phyloP scores from a whole-genome alignment of 2,888 invertebrate genomes.

The Seira musarum region DNA sequence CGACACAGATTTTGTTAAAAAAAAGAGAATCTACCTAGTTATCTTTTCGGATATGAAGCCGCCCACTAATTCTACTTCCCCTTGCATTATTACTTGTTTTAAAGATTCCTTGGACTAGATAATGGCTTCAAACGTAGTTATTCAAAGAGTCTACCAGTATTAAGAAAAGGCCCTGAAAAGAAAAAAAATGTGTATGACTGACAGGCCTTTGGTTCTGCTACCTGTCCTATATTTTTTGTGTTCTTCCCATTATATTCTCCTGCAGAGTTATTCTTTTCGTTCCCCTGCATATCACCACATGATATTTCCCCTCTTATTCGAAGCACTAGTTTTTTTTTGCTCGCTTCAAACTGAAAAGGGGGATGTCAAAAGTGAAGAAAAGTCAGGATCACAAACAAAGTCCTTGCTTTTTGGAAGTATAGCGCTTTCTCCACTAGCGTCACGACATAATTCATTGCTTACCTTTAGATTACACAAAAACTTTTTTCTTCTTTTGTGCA shows the following conservation, averaged over 20 bases:
- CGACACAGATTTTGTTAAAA: neutral
- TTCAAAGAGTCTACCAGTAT: too few species aligned
- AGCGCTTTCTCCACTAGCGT: neutral
- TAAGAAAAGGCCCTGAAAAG: neutral
- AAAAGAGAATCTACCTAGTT: neutral
- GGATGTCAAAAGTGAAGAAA: slow-evolving; percentile 15
- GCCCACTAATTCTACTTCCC: neutral
- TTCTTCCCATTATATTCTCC: slow-evolving; percentile 26
- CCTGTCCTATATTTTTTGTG: slow-evolving; percentile 31
- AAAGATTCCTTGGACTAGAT: neutral
- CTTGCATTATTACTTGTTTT: neutral
- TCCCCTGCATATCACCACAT: neutral
- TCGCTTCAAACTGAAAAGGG: slow-evolving; percentile 6
- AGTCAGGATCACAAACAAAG: slow-evolving; percentile 19
- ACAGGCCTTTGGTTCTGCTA: slow-evolving; percentile 28
- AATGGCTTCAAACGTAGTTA: neutral
- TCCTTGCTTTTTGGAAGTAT: neutral
- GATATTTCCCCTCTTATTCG: slow-evolving; percentile 3
- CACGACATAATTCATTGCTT: slow-evolving; percentile 19
- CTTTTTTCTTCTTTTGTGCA: slow-evolving; percentile 6
- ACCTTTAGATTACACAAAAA: slow-evolving; percentile 9
- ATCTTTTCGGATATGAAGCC: neutral
- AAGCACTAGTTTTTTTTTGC: neutral
- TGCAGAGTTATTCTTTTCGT: slow-evolving; percentile 11
- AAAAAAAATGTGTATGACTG: slow-evolving; percentile 13